Evolutionary conservation across 2,888 invertebrate species (phyloP), one percentile per base, ranked within the genome.

Genomic region (Tromatobia lineatoria): DNA sequence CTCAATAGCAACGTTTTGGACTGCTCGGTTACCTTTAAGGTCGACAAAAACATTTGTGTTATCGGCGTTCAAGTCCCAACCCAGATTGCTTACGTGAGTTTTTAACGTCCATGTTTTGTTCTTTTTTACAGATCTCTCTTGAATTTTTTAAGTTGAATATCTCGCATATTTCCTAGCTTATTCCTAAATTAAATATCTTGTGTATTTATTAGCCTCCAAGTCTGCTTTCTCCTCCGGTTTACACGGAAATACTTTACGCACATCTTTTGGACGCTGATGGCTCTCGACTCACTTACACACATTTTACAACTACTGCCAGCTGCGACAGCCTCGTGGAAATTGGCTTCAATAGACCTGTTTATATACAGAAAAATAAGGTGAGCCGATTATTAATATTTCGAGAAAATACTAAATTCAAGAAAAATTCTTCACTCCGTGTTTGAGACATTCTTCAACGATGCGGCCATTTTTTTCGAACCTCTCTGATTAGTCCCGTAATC

Each of bases 191-290:
- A n/a, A 61, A 18, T 54, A 66, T 15, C 54, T 69, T 54, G 15
- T 34, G 54, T 70, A 25, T 54, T 57, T 47, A 57, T 50, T 59
- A 75, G 74, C 70, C 69, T 0, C 34, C 69, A n/a, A 61, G 25
- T 0, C 18, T 23, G 50, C 64, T 50, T 54, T n/a, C 45, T 7
- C 42, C 80, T 61, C 29, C 64, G 11, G 70, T 91, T 0, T 97
- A 98, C 94, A 96, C 96, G 13, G 97, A 97, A 94, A 95, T 97
- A 86, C 94, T 97, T 69, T 97, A 97, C 92, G 97, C 97, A 18
- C 97, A 97, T 94, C 94, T 98, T 81, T 95, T 97, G 89, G 97
- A 97, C 94, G 96, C 96, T 29, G 97, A 97, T 93, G 97, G 97
- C 6, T 96, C 96, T 67, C 94, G 97, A 4, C 95, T 97, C 89